phyloP scores from a whole-genome alignment of 2,888 invertebrate species.

The Drosophila barbarae region DNA sequence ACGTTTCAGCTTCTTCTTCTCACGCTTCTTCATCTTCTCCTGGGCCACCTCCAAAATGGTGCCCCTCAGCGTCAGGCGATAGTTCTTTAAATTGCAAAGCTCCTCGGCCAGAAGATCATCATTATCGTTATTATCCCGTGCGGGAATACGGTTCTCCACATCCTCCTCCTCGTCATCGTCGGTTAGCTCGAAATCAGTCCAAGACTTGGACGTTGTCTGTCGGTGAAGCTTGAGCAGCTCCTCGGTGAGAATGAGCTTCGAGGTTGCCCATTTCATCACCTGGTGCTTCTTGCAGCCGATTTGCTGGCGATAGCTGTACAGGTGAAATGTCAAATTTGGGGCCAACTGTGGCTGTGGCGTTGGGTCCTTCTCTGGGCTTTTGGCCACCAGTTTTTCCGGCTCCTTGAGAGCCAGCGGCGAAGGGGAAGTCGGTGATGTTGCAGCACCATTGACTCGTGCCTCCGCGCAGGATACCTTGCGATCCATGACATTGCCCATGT shows the following conservation, averaged over 20 bases:
- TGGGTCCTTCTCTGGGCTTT: neutral
- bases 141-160: conserved; percentile 45
- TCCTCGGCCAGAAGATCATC: conserved; percentile 35
- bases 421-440: conserved; percentile 1
- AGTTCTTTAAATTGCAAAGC: conserved; percentile 52
- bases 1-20: conserved; percentile 60
- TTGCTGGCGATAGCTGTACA: conserved; percentile 67
- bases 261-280: conserved; percentile 61
- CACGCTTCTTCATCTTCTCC: conserved; percentile 51
- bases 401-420: neutral
- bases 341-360: conserved; percentile 1
- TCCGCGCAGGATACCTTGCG: conserved; percentile 33
- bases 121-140: neutral
- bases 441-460: conserved; percentile 23
- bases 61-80: conserved; percentile 54
- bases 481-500: conserved; percentile 53
- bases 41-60: conserved; percentile 54
- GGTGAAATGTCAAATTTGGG: conserved; percentile 48
- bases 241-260: conserved; percentile 69
- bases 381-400: neutral
- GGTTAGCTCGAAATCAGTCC: conserved; percentile 34
- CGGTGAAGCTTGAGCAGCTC: conserved; percentile 59
- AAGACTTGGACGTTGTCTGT: conserved; percentile 39
- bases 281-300: conserved; percentile 56
- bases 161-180: conserved; percentile 47